Conservation (phyloP, 2,113 vertebrate species). For the Podiceps cristatus region DNA sequence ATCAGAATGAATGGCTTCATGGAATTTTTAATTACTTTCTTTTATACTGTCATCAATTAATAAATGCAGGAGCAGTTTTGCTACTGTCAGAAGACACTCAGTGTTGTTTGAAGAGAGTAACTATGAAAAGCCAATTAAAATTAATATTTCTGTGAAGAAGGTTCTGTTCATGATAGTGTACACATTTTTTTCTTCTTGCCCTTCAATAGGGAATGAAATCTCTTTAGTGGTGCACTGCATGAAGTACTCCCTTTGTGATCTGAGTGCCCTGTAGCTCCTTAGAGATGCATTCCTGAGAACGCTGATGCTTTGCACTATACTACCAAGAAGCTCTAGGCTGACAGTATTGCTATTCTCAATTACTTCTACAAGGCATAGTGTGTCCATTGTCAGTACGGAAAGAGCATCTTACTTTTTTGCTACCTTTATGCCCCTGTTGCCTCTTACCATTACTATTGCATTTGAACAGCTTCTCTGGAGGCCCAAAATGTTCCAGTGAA, state of each 20-base stretch:
- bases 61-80: not conserved
- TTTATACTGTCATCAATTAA: conserved; percentile 15
- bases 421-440: not conserved
- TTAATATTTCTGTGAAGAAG: not conserved
- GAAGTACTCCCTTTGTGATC: not conserved
- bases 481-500: not conserved
- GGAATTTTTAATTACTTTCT: conserved; percentile 36
- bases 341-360: not conserved
- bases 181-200: not conserved
- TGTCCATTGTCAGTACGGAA: not conserved
- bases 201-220: not conserved
- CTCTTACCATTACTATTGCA: not conserved
- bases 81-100: not conserved
- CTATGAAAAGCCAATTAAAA: not conserved
- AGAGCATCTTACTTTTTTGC: not conserved
- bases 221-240: not conserved
- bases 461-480: not conserved
- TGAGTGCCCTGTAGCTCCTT: not conserved
- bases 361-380: not conserved
- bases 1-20: not conserved
- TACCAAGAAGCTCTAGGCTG: not conserved
- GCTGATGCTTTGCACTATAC: not conserved
- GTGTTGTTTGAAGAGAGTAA: not conserved
- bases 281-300: not conserved
- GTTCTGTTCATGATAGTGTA: not conserved